phyloP scores from a whole-genome alignment of 1,140 invertebrate genomes.

The Aricia agestis region DNA sequence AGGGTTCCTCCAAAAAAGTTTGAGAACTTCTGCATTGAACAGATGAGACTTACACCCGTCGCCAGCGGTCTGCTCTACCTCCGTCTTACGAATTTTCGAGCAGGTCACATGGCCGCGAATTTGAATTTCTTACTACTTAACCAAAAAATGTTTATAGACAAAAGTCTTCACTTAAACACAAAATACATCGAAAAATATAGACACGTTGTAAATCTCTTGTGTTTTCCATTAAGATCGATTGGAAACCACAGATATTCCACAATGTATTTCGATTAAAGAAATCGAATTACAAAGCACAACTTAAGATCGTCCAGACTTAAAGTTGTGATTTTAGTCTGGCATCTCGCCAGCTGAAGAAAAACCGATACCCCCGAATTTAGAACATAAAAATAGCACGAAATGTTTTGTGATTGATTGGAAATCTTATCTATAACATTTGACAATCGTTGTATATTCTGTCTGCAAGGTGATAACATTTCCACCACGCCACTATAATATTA shows the following conservation, averaged over 20 bases:
- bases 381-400: neutral
- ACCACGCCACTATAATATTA: too few species aligned
- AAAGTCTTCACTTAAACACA: neutral
- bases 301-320: neutral
- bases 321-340: neutral
- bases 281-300: neutral
- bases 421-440: neutral
- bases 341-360: neutral
- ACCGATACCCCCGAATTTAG: neutral
- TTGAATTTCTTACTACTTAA: too few species aligned
- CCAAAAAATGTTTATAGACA: too few species aligned
- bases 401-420: neutral
- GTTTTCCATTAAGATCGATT: neutral
- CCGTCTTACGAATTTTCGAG: too few species aligned
- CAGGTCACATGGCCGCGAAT: too few species aligned
- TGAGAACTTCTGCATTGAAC: too few species aligned
- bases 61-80: too few species aligned
- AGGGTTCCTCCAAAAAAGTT: too few species aligned
- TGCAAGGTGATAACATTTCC: neutral
- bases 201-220: neutral
- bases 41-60: too few species aligned
- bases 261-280: neutral
- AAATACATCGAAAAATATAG: too few species aligned
- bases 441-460: neutral
- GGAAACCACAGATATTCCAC: neutral